These are phyloP conservation scores for Nymphalis c-album DNA, from an alignment of 2,888 invertebrate species.

Conservation along the genomic window DNA sequence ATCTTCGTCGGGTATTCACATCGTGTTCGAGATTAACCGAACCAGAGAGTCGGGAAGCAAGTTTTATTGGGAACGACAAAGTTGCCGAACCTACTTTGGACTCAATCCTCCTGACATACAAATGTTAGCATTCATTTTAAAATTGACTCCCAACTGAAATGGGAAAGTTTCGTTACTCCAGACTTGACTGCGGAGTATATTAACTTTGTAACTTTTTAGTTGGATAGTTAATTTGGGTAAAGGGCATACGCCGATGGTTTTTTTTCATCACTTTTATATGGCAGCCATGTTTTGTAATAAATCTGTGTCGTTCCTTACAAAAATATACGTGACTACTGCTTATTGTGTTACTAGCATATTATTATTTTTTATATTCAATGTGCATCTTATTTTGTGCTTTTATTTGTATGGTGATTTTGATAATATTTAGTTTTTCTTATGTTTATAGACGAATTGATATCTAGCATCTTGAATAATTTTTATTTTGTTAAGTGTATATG, in stretches of 20 bases:
- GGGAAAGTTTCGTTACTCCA: conserved; percentile 24
- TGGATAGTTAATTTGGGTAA: conserved; percentile 12
- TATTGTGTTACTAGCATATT: no score
- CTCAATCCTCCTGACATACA: conserved; percentile 44
- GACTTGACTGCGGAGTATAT: conserved; percentile 5
- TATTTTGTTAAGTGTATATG: no score
- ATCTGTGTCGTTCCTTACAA: no score
- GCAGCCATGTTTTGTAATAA: no score
- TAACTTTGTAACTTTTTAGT: conserved; percentile 15
- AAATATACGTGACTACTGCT: no score
- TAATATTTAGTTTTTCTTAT: no score
- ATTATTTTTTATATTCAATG: no score
- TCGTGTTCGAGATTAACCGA: conserved; percentile 48
- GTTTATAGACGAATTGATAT: no score
- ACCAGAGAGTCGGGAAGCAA: conserved; percentile 38
- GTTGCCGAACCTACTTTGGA: conserved; percentile 47
- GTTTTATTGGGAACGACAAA: conserved; percentile 54
- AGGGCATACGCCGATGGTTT: background rate
- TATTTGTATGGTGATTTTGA: no score
- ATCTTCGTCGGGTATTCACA: conserved; percentile 38
- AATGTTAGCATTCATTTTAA: conserved; percentile 40
- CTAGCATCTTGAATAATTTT: no score
- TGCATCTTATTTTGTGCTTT: no score
- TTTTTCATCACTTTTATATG: background rate
- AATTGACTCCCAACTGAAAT: conserved; percentile 34